These are phyloP conservation scores for Tetheella fluctuosa DNA, from an alignment of 2,888 invertebrate genomes.

Conservation along the genomic window DNA sequence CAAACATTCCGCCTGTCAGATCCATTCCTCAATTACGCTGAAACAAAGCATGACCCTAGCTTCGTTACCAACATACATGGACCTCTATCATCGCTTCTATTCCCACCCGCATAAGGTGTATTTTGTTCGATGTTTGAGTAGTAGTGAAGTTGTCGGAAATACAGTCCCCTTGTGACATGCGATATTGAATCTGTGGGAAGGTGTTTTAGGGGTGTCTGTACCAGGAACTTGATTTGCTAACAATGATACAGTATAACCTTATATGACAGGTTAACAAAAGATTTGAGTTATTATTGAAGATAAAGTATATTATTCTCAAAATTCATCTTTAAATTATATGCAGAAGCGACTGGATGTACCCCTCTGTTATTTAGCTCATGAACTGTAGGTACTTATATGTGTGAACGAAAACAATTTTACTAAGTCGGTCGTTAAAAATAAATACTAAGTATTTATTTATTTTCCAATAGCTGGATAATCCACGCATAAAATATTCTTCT, in stretches of 20 bases:
- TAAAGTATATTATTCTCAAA: not conserved
- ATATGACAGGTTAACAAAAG: not conserved
- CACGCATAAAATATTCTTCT: too few relatives aligned
- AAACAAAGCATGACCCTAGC: constrained; percentile 5
- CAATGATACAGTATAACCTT: constrained; percentile 7
- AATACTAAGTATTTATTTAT: too few relatives aligned
- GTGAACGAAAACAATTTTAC: too few relatives aligned
- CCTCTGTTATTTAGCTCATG: too few relatives aligned
- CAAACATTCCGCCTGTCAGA: constrained; percentile 2
- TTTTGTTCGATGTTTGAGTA: not conserved
- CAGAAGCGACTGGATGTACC: not conserved
- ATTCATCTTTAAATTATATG: not conserved
- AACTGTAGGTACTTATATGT: too few relatives aligned
- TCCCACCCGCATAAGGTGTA: not conserved
- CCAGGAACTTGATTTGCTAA: constrained; percentile 4
- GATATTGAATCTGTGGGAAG: not conserved
- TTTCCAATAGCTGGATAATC: too few relatives aligned
- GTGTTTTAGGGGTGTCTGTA: not conserved
- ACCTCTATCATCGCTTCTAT: not conserved
- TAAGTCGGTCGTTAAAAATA: too few relatives aligned
- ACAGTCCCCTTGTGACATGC: not conserved
- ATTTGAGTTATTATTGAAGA: constrained; percentile 1
- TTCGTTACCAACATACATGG: not conserved
- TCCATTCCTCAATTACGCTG: constrained; percentile 6
- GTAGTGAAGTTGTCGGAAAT: not conserved